Evolutionary conservation across 2,888 invertebrate species (phyloP).

Genomic region (Portevinia maculata): DNA sequence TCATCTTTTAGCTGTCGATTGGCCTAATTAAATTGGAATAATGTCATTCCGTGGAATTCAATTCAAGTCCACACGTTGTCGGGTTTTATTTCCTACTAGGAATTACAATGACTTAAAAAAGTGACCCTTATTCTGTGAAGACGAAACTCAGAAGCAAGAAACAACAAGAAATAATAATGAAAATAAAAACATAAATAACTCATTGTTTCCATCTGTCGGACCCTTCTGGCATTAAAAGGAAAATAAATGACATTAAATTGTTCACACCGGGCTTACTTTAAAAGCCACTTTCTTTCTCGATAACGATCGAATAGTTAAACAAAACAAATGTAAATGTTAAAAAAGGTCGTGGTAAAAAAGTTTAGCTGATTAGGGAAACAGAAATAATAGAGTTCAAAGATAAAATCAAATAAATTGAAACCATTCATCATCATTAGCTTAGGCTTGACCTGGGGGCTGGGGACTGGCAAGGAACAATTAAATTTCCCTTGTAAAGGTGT

Average conservation of each 20-base stretch:
- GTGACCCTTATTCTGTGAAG: background rate
- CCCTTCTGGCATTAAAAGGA: conserved; percentile 7
- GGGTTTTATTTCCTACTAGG: background rate
- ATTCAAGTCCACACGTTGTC: conserved; percentile 12
- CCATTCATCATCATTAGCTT: no score
- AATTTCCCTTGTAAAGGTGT: no score
- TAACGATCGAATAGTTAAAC: background rate
- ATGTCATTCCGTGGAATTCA: conserved; percentile 12
- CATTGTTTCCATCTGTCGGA: background rate
- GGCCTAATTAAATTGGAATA: conserved; percentile 21
- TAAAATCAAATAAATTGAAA: no score
- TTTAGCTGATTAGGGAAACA: no score
- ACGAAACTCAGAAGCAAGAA: conserved; percentile 12
- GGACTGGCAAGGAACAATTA: no score
- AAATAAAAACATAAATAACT: background rate
- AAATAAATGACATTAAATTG: conserved; percentile 55
- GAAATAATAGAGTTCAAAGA: no score
- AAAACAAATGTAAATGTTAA: no score
- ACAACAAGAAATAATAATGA: background rate
- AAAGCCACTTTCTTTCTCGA: conserved; percentile 32
- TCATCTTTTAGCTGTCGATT: conserved; percentile 24
- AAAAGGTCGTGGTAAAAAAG: no score
- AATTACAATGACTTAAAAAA: background rate
- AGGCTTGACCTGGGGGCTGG: no score
- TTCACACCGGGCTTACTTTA: conserved; percentile 46